Conservation (phyloP, 2,888 invertebrate species). For the Herminia tarsipennalis region DNA sequence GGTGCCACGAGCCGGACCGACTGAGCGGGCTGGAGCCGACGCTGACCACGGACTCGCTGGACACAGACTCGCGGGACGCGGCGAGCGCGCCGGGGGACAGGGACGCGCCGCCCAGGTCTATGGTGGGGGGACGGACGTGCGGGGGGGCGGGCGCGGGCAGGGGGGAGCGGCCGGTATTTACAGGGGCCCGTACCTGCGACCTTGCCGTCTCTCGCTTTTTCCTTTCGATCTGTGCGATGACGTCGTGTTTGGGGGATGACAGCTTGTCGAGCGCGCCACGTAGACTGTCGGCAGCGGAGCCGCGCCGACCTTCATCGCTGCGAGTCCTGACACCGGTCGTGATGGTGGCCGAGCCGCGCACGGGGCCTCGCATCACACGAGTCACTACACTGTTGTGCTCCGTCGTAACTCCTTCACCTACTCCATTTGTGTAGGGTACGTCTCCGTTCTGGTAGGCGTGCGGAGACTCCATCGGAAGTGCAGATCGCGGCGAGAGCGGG, state of each 20-base stretch:
- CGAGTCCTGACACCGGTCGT: slow-evolving; percentile 85
- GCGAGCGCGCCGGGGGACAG: slow-evolving; percentile 55
- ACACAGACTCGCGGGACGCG: slow-evolving; percentile 70
- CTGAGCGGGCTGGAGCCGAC: slow-evolving; percentile 58
- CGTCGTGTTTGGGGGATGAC: slow-evolving; percentile 63
- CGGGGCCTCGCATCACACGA: slow-evolving; percentile 91
- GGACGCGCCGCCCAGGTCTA: slow-evolving; percentile 51
- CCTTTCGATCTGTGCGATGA: slow-evolving; percentile 58
- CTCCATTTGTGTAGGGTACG: slow-evolving; percentile 40
- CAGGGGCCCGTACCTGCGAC: slow-evolving; percentile 68
- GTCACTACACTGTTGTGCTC: slow-evolving; percentile 88
- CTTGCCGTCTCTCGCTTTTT: slow-evolving; percentile 55
- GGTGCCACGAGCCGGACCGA: slow-evolving; percentile 94
- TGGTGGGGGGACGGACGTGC: slow-evolving; percentile 50
- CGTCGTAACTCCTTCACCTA: slow-evolving; percentile 73
- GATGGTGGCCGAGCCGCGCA: slow-evolving; percentile 90
- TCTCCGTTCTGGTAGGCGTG: slow-evolving; percentile 54
- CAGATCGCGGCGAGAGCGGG: slow-evolving; percentile 45
- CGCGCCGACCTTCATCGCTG: slow-evolving; percentile 64
- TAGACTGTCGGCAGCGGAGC: slow-evolving; percentile 64
- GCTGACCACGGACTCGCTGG: slow-evolving; percentile 65
- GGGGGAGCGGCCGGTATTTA: slow-evolving; percentile 58
- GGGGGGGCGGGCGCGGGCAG: slow-evolving; percentile 61
- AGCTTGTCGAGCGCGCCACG: slow-evolving; percentile 86
- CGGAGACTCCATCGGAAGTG: slow-evolving; percentile 35